These are phyloP conservation scores for Cuniculus paca DNA, from an alignment of 2,797 vertebrate species.

Conservation along the genomic window DNA sequence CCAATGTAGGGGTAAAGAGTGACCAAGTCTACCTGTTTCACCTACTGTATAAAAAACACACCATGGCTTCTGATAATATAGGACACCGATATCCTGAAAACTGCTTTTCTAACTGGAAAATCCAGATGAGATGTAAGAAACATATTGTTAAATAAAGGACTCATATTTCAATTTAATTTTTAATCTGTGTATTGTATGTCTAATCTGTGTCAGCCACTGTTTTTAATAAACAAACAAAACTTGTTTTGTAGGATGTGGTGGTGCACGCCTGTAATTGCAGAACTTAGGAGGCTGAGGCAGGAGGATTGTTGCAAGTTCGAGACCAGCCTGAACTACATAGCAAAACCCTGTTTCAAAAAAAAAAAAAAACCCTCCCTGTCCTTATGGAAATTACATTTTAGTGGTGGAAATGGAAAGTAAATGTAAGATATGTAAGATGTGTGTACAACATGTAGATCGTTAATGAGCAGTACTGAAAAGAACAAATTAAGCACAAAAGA, in stretches of 20 bases:
- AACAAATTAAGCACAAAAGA: not conserved
- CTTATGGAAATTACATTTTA: not conserved
- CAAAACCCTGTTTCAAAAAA: not conserved
- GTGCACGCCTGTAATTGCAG: too few species aligned
- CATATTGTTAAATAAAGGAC: not conserved
- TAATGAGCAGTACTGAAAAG: not conserved
- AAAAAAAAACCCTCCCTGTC: not conserved
- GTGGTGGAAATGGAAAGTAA: not conserved
- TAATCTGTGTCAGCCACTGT: not conserved
- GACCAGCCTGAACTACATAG: not conserved
- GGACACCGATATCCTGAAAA: not conserved
- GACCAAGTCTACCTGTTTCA: not conserved
- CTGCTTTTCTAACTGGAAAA: not conserved
- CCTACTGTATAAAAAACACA: not conserved
- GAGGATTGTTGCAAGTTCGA: not conserved
- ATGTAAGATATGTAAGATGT: not conserved
- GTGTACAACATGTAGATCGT: not conserved
- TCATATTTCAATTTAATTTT: conserved; percentile 23
- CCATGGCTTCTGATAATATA: not conserved
- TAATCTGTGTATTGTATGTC: not conserved
- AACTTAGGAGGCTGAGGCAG: not conserved
- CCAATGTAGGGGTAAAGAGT: not conserved
- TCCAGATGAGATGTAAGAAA: not conserved
- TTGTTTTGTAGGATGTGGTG: not conserved
- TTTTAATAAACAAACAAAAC: not conserved